A percentile compares a stretch with the other conserved stretches of the same genome.
phyloP scores from a whole-genome alignment of 2,888 invertebrate species.

The Sinopyrophorus schimmeli region DNA sequence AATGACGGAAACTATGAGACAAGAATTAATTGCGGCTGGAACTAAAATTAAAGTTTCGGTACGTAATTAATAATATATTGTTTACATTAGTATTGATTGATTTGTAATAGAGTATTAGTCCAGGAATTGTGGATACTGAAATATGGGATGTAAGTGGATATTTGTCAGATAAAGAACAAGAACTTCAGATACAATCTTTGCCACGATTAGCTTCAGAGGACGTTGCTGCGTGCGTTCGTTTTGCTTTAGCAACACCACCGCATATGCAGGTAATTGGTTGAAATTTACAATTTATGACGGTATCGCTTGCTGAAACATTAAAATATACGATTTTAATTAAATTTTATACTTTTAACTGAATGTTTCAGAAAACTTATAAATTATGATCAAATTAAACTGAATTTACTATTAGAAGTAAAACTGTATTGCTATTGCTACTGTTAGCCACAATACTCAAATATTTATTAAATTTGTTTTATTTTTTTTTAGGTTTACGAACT shows the following conservation, averaged over 20 bases:
- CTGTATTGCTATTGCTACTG: too few species aligned
- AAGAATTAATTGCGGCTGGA: constrained; percentile 43
- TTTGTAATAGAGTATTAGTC: constrained; percentile 38
- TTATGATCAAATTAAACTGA: too few species aligned
- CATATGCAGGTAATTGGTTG: constrained; percentile 50
- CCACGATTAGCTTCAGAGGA: constrained; percentile 41
- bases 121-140: constrained; percentile 40
- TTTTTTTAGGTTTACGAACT: not conserved
- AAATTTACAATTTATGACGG: too few species aligned
- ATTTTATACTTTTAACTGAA: too few species aligned
- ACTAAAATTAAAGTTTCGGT: constrained; percentile 44
- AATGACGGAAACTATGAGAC: constrained; percentile 49
- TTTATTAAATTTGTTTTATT: not conserved
- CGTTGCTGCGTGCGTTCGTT: constrained; percentile 47
- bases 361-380: too few species aligned
- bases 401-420: too few species aligned
- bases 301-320: too few species aligned
- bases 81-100: not conserved
- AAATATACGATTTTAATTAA: too few species aligned
- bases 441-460: too few species aligned
- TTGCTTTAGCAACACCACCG: constrained; percentile 46
- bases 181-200: constrained; percentile 18
- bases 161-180: constrained; percentile 9
- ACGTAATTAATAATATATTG: constrained; percentile 24
- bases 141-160: constrained; percentile 19